A percentile compares a stretch with the other conserved stretches of the same genome.
Conservation (phyloP, 30 jellyfish, hydroid and myxozoan genomes). For the Thelohanellus kitauei region DNA sequence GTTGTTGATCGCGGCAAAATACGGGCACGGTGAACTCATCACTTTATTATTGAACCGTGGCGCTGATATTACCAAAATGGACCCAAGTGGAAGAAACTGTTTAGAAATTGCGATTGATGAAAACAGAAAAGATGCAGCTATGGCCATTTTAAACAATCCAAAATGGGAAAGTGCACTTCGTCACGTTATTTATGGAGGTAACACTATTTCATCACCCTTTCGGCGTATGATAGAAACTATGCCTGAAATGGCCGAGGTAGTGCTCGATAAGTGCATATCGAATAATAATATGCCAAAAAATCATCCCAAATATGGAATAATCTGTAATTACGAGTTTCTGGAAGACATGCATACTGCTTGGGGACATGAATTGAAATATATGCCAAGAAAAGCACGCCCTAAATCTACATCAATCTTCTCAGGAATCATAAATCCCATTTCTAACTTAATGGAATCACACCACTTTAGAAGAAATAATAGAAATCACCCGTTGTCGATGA, state of each 20-base stretch:
- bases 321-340: slow-evolving; percentile 57
- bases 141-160: not conserved
- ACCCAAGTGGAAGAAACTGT: slow-evolving; percentile 60
- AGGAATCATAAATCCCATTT: no score
- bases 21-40: slow-evolving; percentile 77
- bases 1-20: slow-evolving; percentile 53
- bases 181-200: no score
- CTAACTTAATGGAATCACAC: not conserved
- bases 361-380: slow-evolving; percentile 21
- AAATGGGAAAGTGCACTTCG: not conserved
- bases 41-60: slow-evolving; percentile 24
- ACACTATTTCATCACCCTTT: not conserved
- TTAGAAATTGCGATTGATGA: slow-evolving; percentile 72
- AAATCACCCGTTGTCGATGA: not conserved
- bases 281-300: slow-evolving; percentile 49
- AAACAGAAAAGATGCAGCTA: slow-evolving; percentile 17
- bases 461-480: not conserved
- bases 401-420: not conserved
- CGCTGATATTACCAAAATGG: slow-evolving; percentile 56
- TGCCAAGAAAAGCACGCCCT: not conserved
- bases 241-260: slow-evolving; percentile 67
- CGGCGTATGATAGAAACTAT: not conserved
- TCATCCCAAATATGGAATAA: slow-evolving; percentile 50
- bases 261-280: slow-evolving; percentile 37
- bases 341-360: slow-evolving; percentile 62